Evolutionary conservation across 2,113 vertebrate genomes (phyloP).

Genomic region (Hippocampus abdominalis): DNA sequence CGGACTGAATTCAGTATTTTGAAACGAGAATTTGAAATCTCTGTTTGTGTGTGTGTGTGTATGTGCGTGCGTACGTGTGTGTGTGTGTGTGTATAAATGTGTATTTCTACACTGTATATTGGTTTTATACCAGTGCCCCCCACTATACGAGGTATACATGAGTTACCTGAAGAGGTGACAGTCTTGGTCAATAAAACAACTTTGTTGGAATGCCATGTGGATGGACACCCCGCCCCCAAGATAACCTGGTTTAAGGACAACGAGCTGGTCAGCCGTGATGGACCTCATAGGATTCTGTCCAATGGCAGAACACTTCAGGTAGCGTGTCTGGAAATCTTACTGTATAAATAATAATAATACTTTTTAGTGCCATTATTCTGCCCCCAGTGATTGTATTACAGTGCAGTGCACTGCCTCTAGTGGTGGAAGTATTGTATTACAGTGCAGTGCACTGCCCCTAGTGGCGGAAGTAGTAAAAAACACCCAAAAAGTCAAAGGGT

Average conservation of each 20-base stretch:
- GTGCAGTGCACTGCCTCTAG: no score
- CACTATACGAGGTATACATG: conserved; percentile 73
- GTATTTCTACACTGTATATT: not conserved
- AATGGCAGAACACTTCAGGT: conserved; percentile 85
- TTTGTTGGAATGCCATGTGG: conserved; percentile 78
- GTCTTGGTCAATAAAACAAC: conserved; percentile 76
- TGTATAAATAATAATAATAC: no score
- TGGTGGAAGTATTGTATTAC: no score
- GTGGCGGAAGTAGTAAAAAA: no score
- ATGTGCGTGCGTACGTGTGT: no score
- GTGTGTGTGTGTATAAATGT: no score
- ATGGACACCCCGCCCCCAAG: conserved; percentile 81
- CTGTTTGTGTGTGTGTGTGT: not conserved
- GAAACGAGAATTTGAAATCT: not conserved
- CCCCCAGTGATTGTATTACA: no score
- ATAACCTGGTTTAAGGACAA: conserved; percentile 88
- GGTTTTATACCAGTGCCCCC: conserved; percentile 79
- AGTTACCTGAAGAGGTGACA: conserved; percentile 81
- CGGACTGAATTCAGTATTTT: not conserved
- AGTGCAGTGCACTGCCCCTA: no score
- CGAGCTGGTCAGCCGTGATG: conserved; percentile 66
- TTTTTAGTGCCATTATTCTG: no score
- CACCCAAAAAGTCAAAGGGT: no score
- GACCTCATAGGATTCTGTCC: conserved; percentile 71
- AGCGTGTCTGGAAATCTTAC: conserved; percentile 8